Percentiles rank a stretch among this genome's conserved stretches.
Conservation (phyloP, 2,888 invertebrate species). For the Lordiphosa fenestrarum region DNA sequence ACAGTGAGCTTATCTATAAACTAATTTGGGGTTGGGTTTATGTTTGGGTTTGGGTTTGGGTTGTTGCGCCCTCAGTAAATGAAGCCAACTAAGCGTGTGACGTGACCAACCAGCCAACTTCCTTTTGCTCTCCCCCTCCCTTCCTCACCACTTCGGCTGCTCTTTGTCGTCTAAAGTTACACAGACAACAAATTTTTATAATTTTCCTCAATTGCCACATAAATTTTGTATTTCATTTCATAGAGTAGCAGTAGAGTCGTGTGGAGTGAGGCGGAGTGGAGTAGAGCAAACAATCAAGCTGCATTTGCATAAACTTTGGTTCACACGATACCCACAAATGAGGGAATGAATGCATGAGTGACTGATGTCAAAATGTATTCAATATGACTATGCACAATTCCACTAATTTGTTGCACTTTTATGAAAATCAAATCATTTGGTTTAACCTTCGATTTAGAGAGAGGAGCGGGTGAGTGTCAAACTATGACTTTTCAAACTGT, state of each 20-base stretch:
- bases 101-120: conserved; percentile 38
- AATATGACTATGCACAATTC: conserved; percentile 67
- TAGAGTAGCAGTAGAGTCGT: conserved; percentile 2
- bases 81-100: conserved; percentile 71
- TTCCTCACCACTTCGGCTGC: too few species aligned
- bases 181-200: conserved; percentile 57
- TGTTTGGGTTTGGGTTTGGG: conserved; percentile 36
- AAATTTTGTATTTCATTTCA: conserved; percentile 30
- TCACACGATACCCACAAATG: conserved; percentile 43
- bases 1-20: conserved; percentile 34
- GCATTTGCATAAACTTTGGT: conserved; percentile 59
- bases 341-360: conserved; percentile 18
- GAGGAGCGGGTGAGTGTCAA: conserved; percentile 16
- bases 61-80: conserved; percentile 37
- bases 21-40: conserved; percentile 18
- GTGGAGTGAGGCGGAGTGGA: conserved; percentile 6
- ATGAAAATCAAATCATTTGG: conserved; percentile 21
- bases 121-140: background rate
- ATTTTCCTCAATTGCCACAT: conserved; percentile 57
- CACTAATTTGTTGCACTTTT: conserved; percentile 31
- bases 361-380: conserved; percentile 48
- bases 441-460: conserved; percentile 29
- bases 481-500: too few species aligned
- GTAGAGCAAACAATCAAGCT: conserved; percentile 14
- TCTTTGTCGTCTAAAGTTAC: conserved; percentile 42